Conservation (phyloP, 2,888 invertebrate genomes). For the Loripinus fragilis region DNA sequence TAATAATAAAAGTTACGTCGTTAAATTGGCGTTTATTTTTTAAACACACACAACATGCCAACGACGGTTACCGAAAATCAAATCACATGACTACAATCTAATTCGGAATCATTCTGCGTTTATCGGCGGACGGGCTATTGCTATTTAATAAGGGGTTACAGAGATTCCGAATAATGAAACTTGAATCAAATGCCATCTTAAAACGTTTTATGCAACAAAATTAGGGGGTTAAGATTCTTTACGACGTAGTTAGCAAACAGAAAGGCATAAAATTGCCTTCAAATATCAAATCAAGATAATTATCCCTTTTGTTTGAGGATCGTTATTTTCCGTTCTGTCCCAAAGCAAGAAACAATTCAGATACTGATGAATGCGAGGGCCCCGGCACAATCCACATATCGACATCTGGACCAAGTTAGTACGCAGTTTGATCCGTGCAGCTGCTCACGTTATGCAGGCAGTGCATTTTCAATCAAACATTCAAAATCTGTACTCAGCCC, state of each 20-base stretch:
- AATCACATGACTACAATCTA: constrained; percentile 6
- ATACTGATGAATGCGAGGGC: background rate
- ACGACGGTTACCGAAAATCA: background rate
- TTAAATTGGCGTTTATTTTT: background rate
- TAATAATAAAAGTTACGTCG: background rate
- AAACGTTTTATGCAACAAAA: constrained; percentile 64
- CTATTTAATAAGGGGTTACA: constrained; percentile 49
- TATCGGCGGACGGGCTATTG: constrained; percentile 18
- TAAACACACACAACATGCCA: constrained; percentile 3
- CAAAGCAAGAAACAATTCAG: constrained; percentile 4
- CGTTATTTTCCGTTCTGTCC: constrained; percentile 12
- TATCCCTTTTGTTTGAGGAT: constrained; percentile 17
- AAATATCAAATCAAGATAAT: constrained; percentile 24
- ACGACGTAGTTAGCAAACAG: constrained; percentile 37
- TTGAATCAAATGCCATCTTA: constrained; percentile 55
- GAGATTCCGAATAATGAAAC: constrained; percentile 30
- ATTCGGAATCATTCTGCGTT: constrained; percentile 19
- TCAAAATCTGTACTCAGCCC: too few relatives aligned
- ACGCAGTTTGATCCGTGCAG: too few relatives aligned
- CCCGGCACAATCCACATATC: too few relatives aligned
- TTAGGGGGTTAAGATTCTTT: constrained; percentile 60
- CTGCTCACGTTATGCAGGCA: too few relatives aligned
- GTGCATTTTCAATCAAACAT: too few relatives aligned
- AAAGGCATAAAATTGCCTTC: constrained; percentile 23
- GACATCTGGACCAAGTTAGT: too few relatives aligned